Evolutionary conservation across 2,888 invertebrate genomes (phyloP).

Genomic region (Synergus itoensis): DNA sequence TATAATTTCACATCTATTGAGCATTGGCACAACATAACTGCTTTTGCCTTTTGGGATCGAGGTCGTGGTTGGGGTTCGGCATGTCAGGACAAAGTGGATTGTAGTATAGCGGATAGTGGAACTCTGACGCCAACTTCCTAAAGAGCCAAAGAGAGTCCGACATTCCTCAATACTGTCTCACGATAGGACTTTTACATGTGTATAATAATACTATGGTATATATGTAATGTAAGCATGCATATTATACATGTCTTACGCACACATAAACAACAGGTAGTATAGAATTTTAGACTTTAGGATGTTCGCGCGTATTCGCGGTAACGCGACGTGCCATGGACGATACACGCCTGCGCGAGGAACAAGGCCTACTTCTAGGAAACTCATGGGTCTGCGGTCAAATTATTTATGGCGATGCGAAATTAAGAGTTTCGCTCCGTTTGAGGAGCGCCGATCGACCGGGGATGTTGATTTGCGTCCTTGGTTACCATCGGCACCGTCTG

Average conservation of each 20-base stretch:
- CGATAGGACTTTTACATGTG: slow-evolving; percentile 35
- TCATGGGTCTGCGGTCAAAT: slow-evolving; percentile 74
- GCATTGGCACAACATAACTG: neutral
- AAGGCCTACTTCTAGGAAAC: slow-evolving; percentile 71
- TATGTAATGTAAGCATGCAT: neutral
- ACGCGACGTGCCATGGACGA: slow-evolving; percentile 42
- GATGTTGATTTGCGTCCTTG: slow-evolving; percentile 72
- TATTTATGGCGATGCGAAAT: slow-evolving; percentile 77
- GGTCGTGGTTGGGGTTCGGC: slow-evolving; percentile 16
- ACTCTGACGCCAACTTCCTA: slow-evolving; percentile 40
- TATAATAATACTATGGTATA: neutral
- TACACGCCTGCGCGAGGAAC: slow-evolving; percentile 42
- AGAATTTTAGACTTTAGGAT: slow-evolving; percentile 21
- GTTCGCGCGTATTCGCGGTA: slow-evolving; percentile 42
- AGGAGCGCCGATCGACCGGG: slow-evolving; percentile 68
- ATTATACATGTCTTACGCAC: slow-evolving; percentile 17
- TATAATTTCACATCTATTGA: slow-evolving; percentile 29
- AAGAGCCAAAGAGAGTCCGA: slow-evolving; percentile 28
- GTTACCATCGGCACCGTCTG: slow-evolving; percentile 49
- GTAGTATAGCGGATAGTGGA: neutral
- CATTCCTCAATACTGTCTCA: slow-evolving; percentile 39
- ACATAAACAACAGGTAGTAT: slow-evolving; percentile 37
- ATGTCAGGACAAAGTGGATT: slow-evolving; percentile 24
- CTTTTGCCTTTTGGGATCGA: slow-evolving; percentile 12
- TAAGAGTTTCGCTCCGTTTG: slow-evolving; percentile 75